Evolutionary conservation across 2,888 invertebrate species (phyloP).

Genomic region (Eumerus sabulonum): DNA sequence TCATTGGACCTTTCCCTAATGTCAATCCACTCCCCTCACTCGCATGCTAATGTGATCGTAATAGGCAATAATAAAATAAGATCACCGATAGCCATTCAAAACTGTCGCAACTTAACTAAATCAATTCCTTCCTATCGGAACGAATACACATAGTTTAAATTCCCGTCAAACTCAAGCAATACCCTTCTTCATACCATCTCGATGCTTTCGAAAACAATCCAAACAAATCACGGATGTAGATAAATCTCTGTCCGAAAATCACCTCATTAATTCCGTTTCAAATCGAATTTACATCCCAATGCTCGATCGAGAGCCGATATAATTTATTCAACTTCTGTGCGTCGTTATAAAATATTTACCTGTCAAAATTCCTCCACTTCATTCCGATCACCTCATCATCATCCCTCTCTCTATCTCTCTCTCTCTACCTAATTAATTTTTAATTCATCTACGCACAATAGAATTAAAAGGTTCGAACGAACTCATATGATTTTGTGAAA

Average conservation of each 20-base stretch:
- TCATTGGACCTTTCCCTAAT: too few relatives aligned
- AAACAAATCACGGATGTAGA: constrained; percentile 13
- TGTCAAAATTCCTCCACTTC: too few relatives aligned
- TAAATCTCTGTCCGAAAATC: constrained; percentile 21
- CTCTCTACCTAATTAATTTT: constrained; percentile 23
- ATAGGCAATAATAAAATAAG: too few relatives aligned
- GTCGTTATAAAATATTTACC: constrained; percentile 41
- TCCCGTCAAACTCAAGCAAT: not conserved
- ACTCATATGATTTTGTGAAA: not conserved
- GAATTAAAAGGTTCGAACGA: constrained; percentile 4
- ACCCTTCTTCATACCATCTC: not conserved
- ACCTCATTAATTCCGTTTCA: constrained; percentile 43
- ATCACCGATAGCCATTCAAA: too few relatives aligned
- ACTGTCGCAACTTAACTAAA: too few relatives aligned
- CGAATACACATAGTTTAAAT: constrained; percentile 2
- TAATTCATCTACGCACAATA: constrained; percentile 35
- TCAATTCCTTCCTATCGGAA: too few relatives aligned
- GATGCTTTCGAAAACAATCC: not conserved
- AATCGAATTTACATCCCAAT: constrained; percentile 59
- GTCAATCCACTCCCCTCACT: too few relatives aligned
- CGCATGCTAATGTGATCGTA: too few relatives aligned
- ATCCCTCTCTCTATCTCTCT: too few relatives aligned
- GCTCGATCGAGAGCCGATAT: constrained; percentile 15
- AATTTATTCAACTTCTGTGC: constrained; percentile 65
- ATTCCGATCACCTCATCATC: not conserved